phyloP scores from a whole-genome alignment of 2,888 invertebrate genomes.

The Lucinisca nassula region DNA sequence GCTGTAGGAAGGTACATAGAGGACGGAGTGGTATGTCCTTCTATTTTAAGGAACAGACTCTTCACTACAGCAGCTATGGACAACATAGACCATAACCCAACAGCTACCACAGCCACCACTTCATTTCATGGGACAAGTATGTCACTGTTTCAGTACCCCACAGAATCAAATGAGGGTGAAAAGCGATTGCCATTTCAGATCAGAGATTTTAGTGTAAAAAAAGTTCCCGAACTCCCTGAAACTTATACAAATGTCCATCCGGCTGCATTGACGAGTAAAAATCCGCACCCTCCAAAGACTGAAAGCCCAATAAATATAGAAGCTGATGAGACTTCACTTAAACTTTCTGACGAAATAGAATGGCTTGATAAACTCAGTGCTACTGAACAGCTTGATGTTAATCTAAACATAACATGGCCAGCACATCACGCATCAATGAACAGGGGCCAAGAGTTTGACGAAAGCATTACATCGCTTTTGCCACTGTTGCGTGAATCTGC shows the following conservation, averaged over 20 bases:
- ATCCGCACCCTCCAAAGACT: background rate
- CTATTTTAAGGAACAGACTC: background rate
- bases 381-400: conserved; percentile 1
- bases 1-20: background rate
- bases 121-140: conserved; percentile 54
- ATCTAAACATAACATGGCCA: conserved; percentile 17
- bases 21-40: conserved; percentile 38
- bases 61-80: conserved; percentile 40
- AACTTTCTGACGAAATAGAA: background rate
- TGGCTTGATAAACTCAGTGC: conserved; percentile 24
- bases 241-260: conserved; percentile 32
- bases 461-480: conserved; percentile 24
- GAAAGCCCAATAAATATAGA: no score
- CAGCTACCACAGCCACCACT: conserved; percentile 22
- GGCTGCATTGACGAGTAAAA: conserved; percentile 11
- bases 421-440: conserved; percentile 14
- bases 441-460: conserved; percentile 20
- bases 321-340: no score
- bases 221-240: conserved; percentile 43
- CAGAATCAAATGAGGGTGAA: conserved; percentile 14
- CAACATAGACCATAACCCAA: conserved; percentile 53
- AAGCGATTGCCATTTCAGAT: background rate
- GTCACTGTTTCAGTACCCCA: conserved; percentile 26
- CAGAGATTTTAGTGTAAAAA: no score
- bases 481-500: conserved; percentile 18